Evolutionary conservation across 2,113 vertebrate species (phyloP).

Genomic region (Podarcis muralis): DNA sequence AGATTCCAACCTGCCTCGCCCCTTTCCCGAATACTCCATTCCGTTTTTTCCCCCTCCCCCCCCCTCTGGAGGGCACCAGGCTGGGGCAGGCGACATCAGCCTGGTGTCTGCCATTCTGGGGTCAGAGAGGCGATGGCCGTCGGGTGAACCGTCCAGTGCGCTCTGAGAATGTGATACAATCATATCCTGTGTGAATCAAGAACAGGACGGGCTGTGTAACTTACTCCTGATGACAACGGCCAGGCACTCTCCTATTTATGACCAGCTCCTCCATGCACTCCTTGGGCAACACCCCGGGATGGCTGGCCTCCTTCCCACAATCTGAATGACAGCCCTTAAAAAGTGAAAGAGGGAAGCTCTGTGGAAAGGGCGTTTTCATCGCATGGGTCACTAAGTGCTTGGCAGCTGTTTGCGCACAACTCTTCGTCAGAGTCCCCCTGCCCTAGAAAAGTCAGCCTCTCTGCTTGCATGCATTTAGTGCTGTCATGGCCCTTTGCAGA

Average conservation of each 20-base stretch:
- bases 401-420: neutral
- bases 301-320: neutral
- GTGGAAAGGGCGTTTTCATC: neutral
- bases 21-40: too few relatives aligned
- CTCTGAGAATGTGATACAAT: neutral
- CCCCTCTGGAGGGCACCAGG: neutral
- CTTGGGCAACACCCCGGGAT: neutral
- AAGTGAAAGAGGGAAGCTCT: neutral
- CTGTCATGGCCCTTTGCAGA: too few relatives aligned
- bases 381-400: neutral
- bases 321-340: neutral
- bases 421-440: too few relatives aligned
- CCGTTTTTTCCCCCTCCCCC: too few relatives aligned
- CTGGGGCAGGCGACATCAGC: neutral
- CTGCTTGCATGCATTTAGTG: too few relatives aligned
- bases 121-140: neutral
- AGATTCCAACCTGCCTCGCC: too few relatives aligned
- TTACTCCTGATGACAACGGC: neutral
- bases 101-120: neutral
- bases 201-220: neutral
- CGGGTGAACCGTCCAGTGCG: neutral
- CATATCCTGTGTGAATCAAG: constrained; percentile 20
- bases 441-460: too few relatives aligned
- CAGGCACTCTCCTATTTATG: neutral
- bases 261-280: neutral